A percentile compares a stretch with the other conserved stretches of the same genome.
phyloP scores from a whole-genome alignment of 2,888 invertebrate species.

The Euspilapteryx auroguttella region DNA sequence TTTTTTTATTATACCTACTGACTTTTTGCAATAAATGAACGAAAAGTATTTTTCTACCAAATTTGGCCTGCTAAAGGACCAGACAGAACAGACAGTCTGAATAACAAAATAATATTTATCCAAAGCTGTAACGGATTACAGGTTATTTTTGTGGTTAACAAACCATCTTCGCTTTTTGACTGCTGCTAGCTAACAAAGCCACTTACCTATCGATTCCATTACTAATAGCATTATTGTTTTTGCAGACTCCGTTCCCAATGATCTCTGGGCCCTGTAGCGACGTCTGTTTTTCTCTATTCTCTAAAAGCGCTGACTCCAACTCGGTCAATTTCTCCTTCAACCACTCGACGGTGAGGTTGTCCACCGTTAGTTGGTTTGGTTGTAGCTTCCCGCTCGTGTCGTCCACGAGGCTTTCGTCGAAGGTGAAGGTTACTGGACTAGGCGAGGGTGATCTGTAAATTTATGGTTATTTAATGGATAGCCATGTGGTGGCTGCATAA shows the following conservation, averaged over 20 bases:
- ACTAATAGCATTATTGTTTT: conserved; percentile 52
- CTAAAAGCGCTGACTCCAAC: conserved; percentile 76
- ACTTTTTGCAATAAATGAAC: too few relatives aligned
- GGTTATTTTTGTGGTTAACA: too few relatives aligned
- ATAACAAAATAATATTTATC: too few relatives aligned
- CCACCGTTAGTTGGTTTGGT: conserved; percentile 87
- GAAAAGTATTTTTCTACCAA: too few relatives aligned
- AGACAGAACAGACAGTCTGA: too few relatives aligned
- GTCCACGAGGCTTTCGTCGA: conserved; percentile 86
- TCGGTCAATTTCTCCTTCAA: conserved; percentile 78
- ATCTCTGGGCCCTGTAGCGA: conserved; percentile 59
- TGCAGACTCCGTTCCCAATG: conserved; percentile 50
- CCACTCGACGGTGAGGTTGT: conserved; percentile 91
- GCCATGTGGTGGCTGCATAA: too few relatives aligned
- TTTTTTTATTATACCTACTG: too few relatives aligned
- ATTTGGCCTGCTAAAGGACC: too few relatives aligned
- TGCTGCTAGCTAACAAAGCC: background rate
- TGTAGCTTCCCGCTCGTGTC: conserved; percentile 85
- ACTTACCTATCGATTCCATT: conserved; percentile 54
- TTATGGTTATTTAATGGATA: too few relatives aligned
- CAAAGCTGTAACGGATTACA: too few relatives aligned
- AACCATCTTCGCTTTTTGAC: too few relatives aligned
- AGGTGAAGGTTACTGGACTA: conserved; percentile 77
- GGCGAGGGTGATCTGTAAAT: conserved; percentile 74
- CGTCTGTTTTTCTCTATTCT: conserved; percentile 72